Conservation (phyloP, 2,113 vertebrate genomes). For the Sporophila hypoxantha region DNA sequence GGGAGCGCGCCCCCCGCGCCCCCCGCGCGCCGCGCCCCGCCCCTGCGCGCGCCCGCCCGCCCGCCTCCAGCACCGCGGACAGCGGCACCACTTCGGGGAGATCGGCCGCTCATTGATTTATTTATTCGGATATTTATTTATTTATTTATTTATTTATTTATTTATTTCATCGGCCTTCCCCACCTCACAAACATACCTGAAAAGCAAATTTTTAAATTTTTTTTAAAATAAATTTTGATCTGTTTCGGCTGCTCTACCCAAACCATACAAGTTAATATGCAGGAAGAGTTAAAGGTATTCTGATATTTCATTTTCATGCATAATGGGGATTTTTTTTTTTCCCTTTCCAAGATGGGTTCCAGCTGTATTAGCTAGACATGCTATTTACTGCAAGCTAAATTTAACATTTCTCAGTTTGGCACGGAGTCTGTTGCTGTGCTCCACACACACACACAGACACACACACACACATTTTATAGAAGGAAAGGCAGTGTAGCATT, state of each 20-base stretch:
- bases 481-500: background rate
- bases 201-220: background rate
- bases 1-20: too few relatives aligned
- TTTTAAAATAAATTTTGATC: background rate
- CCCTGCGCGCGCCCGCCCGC: background rate
- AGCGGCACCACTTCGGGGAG: background rate
- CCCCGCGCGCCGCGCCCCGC: background rate
- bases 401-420: background rate
- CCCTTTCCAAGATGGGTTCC: background rate
- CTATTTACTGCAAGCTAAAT: constrained; percentile 6
- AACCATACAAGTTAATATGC: background rate
- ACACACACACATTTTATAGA: background rate
- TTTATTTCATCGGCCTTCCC: too few relatives aligned
- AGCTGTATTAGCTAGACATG: background rate
- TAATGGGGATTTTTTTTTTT: background rate
- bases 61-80: constrained; percentile 75
- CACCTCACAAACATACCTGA: background rate
- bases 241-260: background rate
- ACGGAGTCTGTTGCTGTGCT: background rate
- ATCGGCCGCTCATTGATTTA: background rate
- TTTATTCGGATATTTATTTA: background rate
- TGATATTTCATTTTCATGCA: background rate
- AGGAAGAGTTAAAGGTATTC: background rate
- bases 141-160: too few relatives aligned
- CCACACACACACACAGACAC: background rate